phyloP scores from a whole-genome alignment of 2,888 invertebrate genomes.

The Drosophila tripunctata region DNA sequence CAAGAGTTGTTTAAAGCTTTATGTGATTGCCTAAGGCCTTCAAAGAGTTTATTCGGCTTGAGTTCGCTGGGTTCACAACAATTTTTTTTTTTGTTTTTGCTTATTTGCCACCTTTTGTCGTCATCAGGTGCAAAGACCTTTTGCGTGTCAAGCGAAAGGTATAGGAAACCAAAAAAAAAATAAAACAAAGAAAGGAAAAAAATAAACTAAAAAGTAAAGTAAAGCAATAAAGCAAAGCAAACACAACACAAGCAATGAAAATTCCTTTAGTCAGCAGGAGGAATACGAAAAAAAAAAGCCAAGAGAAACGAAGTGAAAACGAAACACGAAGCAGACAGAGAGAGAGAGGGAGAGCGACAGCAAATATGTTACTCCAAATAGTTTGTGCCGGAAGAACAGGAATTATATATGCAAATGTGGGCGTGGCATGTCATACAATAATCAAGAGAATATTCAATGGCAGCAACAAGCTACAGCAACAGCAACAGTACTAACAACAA shows the following conservation, averaged over 20 bases:
- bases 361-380: constrained; percentile 2
- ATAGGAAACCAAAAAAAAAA: constrained; percentile 9
- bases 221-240: constrained; percentile 40
- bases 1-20: constrained; percentile 7
- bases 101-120: constrained; percentile 33
- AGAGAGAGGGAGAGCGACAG: not conserved
- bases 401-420: constrained; percentile 25
- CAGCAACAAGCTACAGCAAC: constrained; percentile 5
- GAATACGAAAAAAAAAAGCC: not conserved
- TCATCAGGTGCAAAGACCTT: constrained; percentile 70
- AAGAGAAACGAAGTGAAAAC: not conserved
- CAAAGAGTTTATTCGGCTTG: constrained; percentile 9
- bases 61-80: constrained; percentile 26
- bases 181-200: constrained; percentile 32
- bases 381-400: constrained; percentile 14
- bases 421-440: constrained; percentile 38
- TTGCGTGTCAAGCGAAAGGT: constrained; percentile 57
- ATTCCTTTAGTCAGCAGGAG: constrained; percentile 14
- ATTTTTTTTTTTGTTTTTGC: too few relatives aligned
- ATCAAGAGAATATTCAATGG: constrained; percentile 35
- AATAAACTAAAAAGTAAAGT: constrained; percentile 29
- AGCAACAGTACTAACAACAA: not conserved
- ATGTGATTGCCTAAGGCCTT: constrained; percentile 11
- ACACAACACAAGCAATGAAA: constrained; percentile 21
- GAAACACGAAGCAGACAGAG: not conserved